Base-by-base conservation (phyloP, 2,888 invertebrate genomes). In the Cephus runcator region DNA sequence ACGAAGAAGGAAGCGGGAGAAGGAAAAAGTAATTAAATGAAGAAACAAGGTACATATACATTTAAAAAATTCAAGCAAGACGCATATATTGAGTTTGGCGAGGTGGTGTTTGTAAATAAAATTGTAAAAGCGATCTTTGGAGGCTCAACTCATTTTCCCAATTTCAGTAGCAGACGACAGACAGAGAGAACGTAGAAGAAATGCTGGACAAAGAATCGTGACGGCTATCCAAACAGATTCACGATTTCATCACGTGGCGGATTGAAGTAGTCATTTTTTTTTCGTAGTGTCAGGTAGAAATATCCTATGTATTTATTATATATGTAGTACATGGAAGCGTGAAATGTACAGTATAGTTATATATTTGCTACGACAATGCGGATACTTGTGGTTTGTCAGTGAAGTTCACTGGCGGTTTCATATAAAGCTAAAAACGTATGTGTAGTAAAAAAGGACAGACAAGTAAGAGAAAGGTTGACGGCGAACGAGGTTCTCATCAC, bases 71-170 rank as follows among this genome's bases (percentile, higher is more conserved):
- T 56, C 56, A 23, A 56, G 76, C 73, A 76, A 23, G 78, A 81
- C 74, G 81, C 71, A 80, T 23, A 56, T 56, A 56, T 56, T 56
- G 56, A 77, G 81, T 82, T 85, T 83, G 84, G 85, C 84, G 84
- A 84, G 84, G 83, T 86, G 85, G 82, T 86, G 84, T 87, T 88
- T 87, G 87, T 87, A 87, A 88, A 88, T 88, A 88, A 88, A 87
- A 82, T 76, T 87, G 82, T 86, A 83, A 87, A 87, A 88, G 85
- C 74, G 78, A 79, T 71, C 33, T 75, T 78, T 71, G 71, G 23
- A 77, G 73, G 34, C 78, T 80, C 77, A 80, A 56, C 56, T 79
- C 78, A 81, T 82, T 85, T 79, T 79, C 84, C 83, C 73, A 77
- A 77, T 69, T 69, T 80, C 77, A 76, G 71, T 33, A 31, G 71